Evolutionary conservation across 2,888 invertebrate species (phyloP).

Genomic region (Spilosoma lubricipeda): DNA sequence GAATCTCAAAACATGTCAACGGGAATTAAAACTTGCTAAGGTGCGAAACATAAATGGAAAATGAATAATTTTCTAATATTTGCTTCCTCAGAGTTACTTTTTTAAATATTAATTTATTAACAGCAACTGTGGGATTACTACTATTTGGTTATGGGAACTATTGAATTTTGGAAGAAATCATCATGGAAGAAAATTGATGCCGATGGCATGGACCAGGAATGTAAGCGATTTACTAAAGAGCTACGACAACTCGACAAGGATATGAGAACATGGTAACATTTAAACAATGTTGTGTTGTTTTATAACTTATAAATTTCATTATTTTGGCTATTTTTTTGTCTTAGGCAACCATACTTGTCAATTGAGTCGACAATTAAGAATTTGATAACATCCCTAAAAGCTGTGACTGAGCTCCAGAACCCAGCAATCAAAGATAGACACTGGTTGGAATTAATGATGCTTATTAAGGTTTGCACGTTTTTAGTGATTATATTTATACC

Average conservation of each 20-base stretch:
- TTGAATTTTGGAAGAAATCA: conserved; percentile 97
- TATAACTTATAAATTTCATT: not conserved
- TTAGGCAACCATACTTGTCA: conserved; percentile 92
- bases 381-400: conserved; percentile 96
- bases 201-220: conserved; percentile 97
- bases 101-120: conserved; percentile 9
- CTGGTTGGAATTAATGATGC: conserved; percentile 97
- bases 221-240: conserved; percentile 96
- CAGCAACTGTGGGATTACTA: conserved; percentile 96
- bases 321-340: conserved; percentile 13
- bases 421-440: conserved; percentile 97
- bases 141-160: conserved; percentile 91
- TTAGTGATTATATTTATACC: not conserved
- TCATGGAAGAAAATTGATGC: conserved; percentile 98
- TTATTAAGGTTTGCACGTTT: conserved; percentile 89
- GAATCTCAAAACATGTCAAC: conserved; percentile 90
- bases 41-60: conserved; percentile 62
- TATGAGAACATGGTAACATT: conserved; percentile 88
- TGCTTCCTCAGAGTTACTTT: not conserved
- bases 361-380: conserved; percentile 95
- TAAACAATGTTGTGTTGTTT: too few species aligned
- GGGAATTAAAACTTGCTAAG: conserved; percentile 91
- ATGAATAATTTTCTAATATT: not conserved
- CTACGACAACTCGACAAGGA: conserved; percentile 93
- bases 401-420: conserved; percentile 97